Base-by-base conservation (phyloP, 2,888 invertebrate genomes). In the Volucella zonaria region DNA sequence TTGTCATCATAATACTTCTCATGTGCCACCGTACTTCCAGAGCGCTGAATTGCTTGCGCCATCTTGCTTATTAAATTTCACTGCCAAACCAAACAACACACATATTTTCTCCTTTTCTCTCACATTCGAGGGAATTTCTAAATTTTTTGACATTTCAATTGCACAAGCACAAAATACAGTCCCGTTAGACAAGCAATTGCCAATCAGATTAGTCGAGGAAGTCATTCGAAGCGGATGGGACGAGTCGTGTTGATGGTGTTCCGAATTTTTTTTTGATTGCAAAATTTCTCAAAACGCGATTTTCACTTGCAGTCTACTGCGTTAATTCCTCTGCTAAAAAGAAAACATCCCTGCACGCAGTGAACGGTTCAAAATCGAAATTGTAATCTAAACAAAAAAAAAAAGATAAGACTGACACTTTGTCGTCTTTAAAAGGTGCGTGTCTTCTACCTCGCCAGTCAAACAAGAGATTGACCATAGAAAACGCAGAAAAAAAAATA, bases 141-240 rank as follows among this genome's bases (percentile, higher is more conserved):
- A 1, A 40, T 1, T 43, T 58, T 61, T 61, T 70, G 61, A 77
- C 68, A 54, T 77, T 68, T 75, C 38, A 4, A 43, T 51, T 77
- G 61, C 62, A 62, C 70, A 68, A 38, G 70, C 45, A 42, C n/a
- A 76, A 62, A 23, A 23, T 31, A 31, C 31, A 31, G 1, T 31
- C 42, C 52, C 18, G 40, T 75, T 81, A 49, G 54, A 42, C 47
- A 15, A 74, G 78, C 78, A 79, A 42, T 79, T 78, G 59, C 51
- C 56, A 75, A 75, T 76, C 70, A 81, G 70, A 81, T 66, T 40
- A 83, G 70, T 75, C 52, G 79, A 75, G 79, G 66, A 79, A 61
- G 70, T 79, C 56, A 47, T 23, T 14, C 82, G 59, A 75, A 45
- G 3, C 43, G 64, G 54, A 45, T 70, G 64, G 14, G 45, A 38